phyloP scores from a whole-genome alignment of 2,888 invertebrate species.

The Prenolepis imparis region DNA sequence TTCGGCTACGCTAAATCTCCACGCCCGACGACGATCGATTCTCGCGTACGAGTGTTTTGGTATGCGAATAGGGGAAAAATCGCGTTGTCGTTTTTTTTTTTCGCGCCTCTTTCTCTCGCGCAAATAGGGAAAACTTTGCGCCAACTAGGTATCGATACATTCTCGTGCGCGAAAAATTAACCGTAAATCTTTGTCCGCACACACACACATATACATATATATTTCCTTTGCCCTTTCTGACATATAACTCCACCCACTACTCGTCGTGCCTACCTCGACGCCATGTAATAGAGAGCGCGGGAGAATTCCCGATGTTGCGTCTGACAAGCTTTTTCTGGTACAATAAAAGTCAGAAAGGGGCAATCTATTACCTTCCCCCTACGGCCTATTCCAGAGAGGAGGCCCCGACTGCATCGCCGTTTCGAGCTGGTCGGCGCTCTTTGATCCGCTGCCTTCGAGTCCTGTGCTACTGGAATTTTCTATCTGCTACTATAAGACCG shows the following conservation, averaged over 20 bases:
- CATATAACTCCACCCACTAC: slow-evolving; percentile 44
- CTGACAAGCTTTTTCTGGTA: slow-evolving; percentile 78
- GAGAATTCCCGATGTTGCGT: slow-evolving; percentile 69
- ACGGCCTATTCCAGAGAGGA: slow-evolving; percentile 65
- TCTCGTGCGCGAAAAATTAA: slow-evolving; percentile 52
- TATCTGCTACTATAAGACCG: slow-evolving; percentile 76
- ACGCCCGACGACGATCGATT: slow-evolving; percentile 40
- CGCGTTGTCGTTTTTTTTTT: slow-evolving; percentile 1
- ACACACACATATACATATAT: neutral
- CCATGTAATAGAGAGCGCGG: slow-evolving; percentile 69
- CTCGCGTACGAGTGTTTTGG: slow-evolving; percentile 5
- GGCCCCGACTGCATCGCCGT: slow-evolving; percentile 64
- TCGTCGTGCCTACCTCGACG: slow-evolving; percentile 59
- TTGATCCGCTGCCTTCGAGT: slow-evolving; percentile 73
- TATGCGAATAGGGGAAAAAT: neutral
- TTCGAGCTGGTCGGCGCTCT: slow-evolving; percentile 72
- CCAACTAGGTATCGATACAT: neutral
- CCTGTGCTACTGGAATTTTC: slow-evolving; percentile 77
- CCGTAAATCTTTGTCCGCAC: slow-evolving; percentile 58
- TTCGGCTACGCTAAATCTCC: slow-evolving; percentile 69
- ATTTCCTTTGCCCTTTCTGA: slow-evolving; percentile 58
- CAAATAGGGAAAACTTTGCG: neutral
- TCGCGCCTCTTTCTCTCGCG: slow-evolving; percentile 2
- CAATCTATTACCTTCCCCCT: slow-evolving; percentile 79
- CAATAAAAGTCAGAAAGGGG: slow-evolving; percentile 80